Evolutionary conservation across 2,797 vertebrate genomes (phyloP).

Genomic region (Catamblyrhynchus diadema): DNA sequence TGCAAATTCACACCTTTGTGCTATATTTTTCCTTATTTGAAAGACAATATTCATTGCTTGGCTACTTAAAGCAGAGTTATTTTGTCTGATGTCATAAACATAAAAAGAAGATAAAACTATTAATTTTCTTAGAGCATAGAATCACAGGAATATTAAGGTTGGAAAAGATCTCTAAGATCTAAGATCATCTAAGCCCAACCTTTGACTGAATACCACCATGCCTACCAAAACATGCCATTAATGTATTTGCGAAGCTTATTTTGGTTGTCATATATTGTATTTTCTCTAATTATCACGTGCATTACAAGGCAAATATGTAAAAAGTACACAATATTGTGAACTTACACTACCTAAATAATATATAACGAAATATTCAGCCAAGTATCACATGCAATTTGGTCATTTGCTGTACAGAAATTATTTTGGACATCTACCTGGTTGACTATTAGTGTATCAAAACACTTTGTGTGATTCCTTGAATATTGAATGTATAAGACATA

Average conservation of each 20-base stretch:
- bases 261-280: rapidly evolving
- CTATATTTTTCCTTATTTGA: background rate
- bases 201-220: background rate
- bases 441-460: background rate
- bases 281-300: background rate
- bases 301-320: background rate
- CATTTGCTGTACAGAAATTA: background rate
- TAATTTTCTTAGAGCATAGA: background rate
- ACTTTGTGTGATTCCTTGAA: background rate
- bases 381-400: background rate
- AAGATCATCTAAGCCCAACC: background rate
- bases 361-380: background rate
- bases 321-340: background rate
- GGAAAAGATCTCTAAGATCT: background rate
- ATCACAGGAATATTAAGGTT: background rate
- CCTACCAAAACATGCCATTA: background rate
- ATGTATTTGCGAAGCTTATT: background rate
- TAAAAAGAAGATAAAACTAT: background rate
- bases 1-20: background rate
- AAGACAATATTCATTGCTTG: background rate
- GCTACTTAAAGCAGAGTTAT: background rate
- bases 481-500: background rate
- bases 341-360: background rate
- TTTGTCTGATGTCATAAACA: background rate
- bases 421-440: background rate